These are phyloP conservation scores for Abscondita cerata DNA, from an alignment of 2,888 invertebrate genomes.

Conservation along the genomic window DNA sequence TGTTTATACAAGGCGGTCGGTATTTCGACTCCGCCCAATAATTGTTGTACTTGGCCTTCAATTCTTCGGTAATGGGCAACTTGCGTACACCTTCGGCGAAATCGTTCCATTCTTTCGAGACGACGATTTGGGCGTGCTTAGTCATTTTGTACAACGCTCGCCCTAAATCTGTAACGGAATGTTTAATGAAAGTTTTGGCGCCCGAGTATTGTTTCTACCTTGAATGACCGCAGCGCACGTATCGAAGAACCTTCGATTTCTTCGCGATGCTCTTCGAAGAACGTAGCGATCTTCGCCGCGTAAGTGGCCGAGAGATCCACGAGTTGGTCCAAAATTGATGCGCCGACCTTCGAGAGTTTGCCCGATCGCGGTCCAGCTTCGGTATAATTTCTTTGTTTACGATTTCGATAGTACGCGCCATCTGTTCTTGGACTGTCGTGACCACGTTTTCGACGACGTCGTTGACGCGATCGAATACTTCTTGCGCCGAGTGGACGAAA, in stretches of 20 bases:
- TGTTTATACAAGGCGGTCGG: constrained; percentile 64
- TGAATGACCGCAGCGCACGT: constrained; percentile 62
- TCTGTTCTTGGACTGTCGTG: constrained; percentile 51
- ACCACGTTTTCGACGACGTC: constrained; percentile 54
- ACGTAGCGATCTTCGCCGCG: constrained; percentile 62
- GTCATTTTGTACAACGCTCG: constrained; percentile 56
- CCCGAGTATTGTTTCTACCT: constrained; percentile 53
- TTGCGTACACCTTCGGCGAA: constrained; percentile 63
- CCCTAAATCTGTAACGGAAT: constrained; percentile 53
- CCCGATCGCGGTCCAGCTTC: constrained; percentile 54
- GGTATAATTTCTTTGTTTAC: constrained; percentile 55
- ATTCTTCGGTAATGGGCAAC: constrained; percentile 61
- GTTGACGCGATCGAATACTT: constrained; percentile 54
- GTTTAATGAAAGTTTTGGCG: background rate
- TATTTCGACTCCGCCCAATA: constrained; percentile 52
- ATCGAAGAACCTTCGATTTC: constrained; percentile 69
- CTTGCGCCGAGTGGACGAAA: constrained; percentile 51
- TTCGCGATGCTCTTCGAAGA: constrained; percentile 70
- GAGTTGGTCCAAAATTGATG: constrained; percentile 39
- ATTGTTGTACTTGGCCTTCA: constrained; percentile 59
- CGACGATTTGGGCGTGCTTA: constrained; percentile 56
- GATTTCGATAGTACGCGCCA: constrained; percentile 50
- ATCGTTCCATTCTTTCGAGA: constrained; percentile 57
- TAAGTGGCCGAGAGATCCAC: constrained; percentile 54
- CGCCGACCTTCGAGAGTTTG: constrained; percentile 60